phyloP scores from a whole-genome alignment of 1,140 invertebrate species.

The Bombus consobrinus region DNA sequence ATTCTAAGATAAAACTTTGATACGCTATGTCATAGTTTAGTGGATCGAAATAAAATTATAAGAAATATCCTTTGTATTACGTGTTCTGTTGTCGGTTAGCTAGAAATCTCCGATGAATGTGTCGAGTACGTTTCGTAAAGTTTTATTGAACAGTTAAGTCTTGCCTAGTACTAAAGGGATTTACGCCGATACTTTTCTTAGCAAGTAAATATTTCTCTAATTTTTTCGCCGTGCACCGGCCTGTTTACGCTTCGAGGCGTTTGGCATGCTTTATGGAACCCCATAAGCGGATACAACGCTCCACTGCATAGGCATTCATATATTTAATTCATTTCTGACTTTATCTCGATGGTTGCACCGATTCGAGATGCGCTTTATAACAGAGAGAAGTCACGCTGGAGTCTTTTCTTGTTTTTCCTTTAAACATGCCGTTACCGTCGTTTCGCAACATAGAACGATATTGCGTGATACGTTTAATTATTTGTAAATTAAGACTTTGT shows the following conservation, averaged over 20 bases:
- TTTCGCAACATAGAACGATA: background rate
- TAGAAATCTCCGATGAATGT: constrained; percentile 20
- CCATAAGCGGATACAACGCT: constrained; percentile 63
- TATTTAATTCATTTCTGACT: constrained; percentile 63
- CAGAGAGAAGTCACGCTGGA: constrained; percentile 14
- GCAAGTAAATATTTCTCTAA: constrained; percentile 34
- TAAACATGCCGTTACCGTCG: constrained; percentile 9
- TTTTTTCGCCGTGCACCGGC: constrained; percentile 13
- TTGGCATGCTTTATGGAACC: constrained; percentile 56
- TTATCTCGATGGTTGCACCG: constrained; percentile 32
- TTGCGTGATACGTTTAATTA: background rate
- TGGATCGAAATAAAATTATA: constrained; percentile 16
- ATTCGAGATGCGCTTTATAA: constrained; percentile 22
- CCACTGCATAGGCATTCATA: constrained; percentile 55
- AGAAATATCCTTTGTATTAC: constrained; percentile 30
- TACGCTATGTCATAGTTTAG: background rate
- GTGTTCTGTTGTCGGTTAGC: background rate
- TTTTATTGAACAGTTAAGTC: constrained; percentile 1
- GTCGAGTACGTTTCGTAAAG: constrained; percentile 3
- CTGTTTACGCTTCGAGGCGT: constrained; percentile 55
- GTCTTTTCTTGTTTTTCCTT: background rate
- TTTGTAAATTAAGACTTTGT: background rate
- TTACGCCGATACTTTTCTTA: constrained; percentile 6
- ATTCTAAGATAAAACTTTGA: background rate
- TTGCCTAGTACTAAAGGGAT: background rate